Base-by-base conservation (phyloP, 2,113 vertebrate species). In the Sinocyclocheilus rhinocerous region DNA sequence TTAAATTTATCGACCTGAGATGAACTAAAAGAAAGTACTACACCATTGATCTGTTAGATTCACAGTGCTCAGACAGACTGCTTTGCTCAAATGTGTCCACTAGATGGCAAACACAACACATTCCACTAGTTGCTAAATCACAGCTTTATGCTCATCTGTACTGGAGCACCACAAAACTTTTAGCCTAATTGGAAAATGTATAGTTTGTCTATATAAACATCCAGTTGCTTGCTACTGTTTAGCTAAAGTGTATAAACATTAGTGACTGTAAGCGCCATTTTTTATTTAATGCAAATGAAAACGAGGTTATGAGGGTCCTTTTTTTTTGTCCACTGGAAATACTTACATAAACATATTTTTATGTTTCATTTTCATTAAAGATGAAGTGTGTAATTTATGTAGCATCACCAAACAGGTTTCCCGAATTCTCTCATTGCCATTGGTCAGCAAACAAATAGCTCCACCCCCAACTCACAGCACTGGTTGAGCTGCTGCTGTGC, bases 81-180 rank as follows among this genome's bases (percentile, higher is more conserved):
- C 76, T 78, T 78, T 59, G 29, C 33, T 78, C 6, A 36, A n/a
- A 63, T 22, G 45, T 83, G 81, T 72, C 65, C 81, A 55, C 81
- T 83, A 83, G 81, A 83, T 69, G 81, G 65, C 81, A 83, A 18
- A 16, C 24, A 52, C 65, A 55, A 55, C 45, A 48, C 61, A 67
- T 82, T 82, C 5, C 29, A 79, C 48, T 79, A 79, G 55, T 13
- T 39, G 18, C 20, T 80, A 16, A 42, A 15, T 63, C 33, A 3
- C 20, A 16, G 36, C 6, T 24, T 13, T 12, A 18, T 22, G 20
- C 6, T 55, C 24, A 29, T 55, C 24, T 5, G 2, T 4, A 12
- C 20, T 42, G 70, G 36, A 42, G 36, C 11, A 4, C 16, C 29
- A 59, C 55, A 79, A 59, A n/a, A 39, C 76, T 59, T 59, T 59